These are phyloP conservation scores for Uloborus diversus DNA, from an alignment of 1,140 invertebrate species.

Conservation along the genomic window DNA sequence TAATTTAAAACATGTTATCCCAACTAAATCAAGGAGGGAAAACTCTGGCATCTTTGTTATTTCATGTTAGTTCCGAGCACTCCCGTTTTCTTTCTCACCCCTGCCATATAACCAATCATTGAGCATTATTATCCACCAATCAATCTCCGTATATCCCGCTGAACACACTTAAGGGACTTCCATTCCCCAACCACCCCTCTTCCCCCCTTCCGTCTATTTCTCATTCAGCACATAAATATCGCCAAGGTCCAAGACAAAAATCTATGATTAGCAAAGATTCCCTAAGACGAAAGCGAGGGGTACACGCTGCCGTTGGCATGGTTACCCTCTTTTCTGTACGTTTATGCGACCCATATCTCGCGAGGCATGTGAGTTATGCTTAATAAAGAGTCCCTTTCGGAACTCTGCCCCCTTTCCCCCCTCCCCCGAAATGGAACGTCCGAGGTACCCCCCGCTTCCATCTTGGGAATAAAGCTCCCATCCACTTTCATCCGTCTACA, in stretches of 20 bases:
- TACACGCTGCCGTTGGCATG: slow-evolving; percentile 35
- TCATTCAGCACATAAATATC: slow-evolving; percentile 44
- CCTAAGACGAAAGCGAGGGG: too few relatives aligned
- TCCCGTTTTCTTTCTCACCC: background rate
- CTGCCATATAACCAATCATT: slow-evolving; percentile 38
- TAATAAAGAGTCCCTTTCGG: slow-evolving; percentile 51
- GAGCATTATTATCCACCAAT: slow-evolving; percentile 54
- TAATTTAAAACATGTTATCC: too few relatives aligned
- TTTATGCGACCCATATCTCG: slow-evolving; percentile 51
- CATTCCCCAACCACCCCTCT: too few relatives aligned
- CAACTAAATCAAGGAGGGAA: background rate
- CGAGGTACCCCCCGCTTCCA: background rate
- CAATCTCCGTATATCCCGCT: slow-evolving; percentile 34
- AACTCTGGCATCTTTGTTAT: background rate
- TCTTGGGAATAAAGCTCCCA: too few relatives aligned
- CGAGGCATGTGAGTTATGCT: slow-evolving; percentile 53
- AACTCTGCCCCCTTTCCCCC: slow-evolving; percentile 29
- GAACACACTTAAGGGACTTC: slow-evolving; percentile 42
- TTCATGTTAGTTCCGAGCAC: background rate
- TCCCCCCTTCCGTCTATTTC: too few relatives aligned
- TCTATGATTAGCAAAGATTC: slow-evolving; percentile 40
- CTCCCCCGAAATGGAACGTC: background rate
- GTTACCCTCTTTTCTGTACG: slow-evolving; percentile 46
- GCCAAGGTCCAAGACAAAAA: slow-evolving; percentile 32
- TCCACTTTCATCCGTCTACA: too few relatives aligned